Evolutionary conservation across 2,797 vertebrate species (phyloP), one percentile per base, ranked within the genome.

Genomic region (Vultur gryphus): DNA sequence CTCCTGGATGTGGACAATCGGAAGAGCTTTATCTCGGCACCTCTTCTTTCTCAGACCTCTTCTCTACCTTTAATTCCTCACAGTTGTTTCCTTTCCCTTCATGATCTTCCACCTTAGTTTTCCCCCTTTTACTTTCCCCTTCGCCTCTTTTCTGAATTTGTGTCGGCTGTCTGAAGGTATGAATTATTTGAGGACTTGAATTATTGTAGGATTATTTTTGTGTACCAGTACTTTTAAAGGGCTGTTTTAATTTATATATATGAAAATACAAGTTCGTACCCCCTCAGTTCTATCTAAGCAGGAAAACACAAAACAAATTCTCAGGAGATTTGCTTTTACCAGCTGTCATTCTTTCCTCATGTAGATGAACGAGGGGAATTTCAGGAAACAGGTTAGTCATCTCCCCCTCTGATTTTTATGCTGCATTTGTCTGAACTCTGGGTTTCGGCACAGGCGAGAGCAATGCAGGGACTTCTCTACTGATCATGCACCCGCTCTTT

Each of bases 371-470:
- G 3, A 31, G 20, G 8, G 16, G 46, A 35, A 54, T 44, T 35
- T 70, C 58, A 55, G 29, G 51, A 59, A 55, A 29, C 6, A 16
- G 15, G 16, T 35, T 51, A 41, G 5, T 20, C 35, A 48, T 16
- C 10, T 10, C 31, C 14, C 12, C 4, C 21, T 29, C 10, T 0
- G 3, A 9, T 52, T 84, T 49, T 69, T 48, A 23, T 9, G 6
- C 28, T 70, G 33, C 21, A 13, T 51, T 77, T 55, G 7, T 41
- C 25, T 35, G 51, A 83, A 43, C 14, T 35, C 28, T 25, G 55
- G 18, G 10, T 31, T 57, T 67, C 7, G 3, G 41, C 46, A 43
- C 1, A 0, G 31, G 23, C 1, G 0, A 69, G 48, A 48, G 49
- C 23, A 37, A n/a, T 7, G 11, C 16, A 41, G 48, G 6, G 49